Evolutionary conservation across 1,140 invertebrate species (phyloP).

Genomic region (Microvelia longipes): DNA sequence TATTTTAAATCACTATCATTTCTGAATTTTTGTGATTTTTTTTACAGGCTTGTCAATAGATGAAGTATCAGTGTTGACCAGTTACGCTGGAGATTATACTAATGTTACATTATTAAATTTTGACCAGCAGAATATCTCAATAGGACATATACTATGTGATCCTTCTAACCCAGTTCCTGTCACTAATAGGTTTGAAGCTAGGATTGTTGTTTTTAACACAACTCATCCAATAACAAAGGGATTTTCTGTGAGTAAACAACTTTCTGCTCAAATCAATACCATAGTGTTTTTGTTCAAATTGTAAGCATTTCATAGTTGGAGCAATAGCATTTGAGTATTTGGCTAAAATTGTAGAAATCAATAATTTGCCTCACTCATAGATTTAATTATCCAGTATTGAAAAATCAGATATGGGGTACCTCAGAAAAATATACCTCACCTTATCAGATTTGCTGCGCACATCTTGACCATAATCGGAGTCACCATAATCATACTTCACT

Average conservation of each 20-base stretch:
- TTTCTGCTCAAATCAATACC: no score
- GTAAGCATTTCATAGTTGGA: no score
- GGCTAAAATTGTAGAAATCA: no score
- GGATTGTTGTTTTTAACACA: conserved; percentile 86
- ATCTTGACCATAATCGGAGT: no score
- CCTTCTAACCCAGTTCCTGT: conserved; percentile 57
- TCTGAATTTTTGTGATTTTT: conserved; percentile 9
- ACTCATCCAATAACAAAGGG: conserved; percentile 84
- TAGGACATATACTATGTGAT: conserved; percentile 78
- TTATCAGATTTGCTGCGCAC: no score
- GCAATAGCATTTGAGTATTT: no score
- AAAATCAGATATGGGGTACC: no score
- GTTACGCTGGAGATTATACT: conserved; percentile 90
- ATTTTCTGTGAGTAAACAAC: conserved; percentile 44
- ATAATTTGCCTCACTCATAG: no score
- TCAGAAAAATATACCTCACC: no score
- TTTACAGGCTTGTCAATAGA: conserved; percentile 48
- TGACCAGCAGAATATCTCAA: conserved; percentile 65
- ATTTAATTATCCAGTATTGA: no score
- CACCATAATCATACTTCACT: no score
- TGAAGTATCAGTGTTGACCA: conserved; percentile 49
- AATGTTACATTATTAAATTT: conserved; percentile 64
- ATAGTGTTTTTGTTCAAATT: no score
- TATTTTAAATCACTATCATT: background rate
- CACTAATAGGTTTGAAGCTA: conserved; percentile 66